Base-by-base conservation (phyloP, 2,113 vertebrate species). In the Aldabrachelys gigantea region DNA sequence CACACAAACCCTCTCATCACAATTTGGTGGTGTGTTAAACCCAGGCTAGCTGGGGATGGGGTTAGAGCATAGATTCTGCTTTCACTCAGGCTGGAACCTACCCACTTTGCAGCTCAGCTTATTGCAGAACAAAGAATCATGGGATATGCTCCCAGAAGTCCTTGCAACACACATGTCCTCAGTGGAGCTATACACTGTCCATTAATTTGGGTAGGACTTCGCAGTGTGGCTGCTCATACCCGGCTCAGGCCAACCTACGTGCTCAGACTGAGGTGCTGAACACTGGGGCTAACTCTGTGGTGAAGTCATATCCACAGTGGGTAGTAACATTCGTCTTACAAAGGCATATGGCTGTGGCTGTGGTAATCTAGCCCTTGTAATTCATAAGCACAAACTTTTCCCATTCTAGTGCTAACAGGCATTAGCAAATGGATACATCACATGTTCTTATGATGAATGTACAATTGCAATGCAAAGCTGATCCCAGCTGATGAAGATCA, bases 161-260 rank as follows among this genome's bases (percentile, higher is more conserved):
- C 75, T 78, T 4, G 41, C 41, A 78, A 27, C 25, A 27, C 25
- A 47, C 5, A 76, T 8, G n/a, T n/a, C n/a, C n/a, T n/a, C n/a
- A n/a, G n/a, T n/a, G n/a, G n/a, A n/a, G n/a, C n/a, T n/a, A n/a
- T n/a, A n/a, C n/a, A n/a, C n/a, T n/a, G n/a, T n/a, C n/a, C n/a
- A 44, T 25, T 57, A 53, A 2, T 16, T 76, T 12, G 38, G 29
- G 81, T 76, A 84, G 5, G 57, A 44, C 38, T 82, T 72, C 19
- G 57, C 79, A 38, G 21, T 2, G 1, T 1, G 4, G 17, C 21
- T 41, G 19, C 57, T 87, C 65, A 3, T 5, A 0, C 0, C 1
- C 2, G 16, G 35, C 35, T n/a, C 35, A 10, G 65, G 31, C 7
- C 35, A 38, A 7, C 57, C 57, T 31, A 12, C 12, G 29, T 12